These are phyloP conservation scores for Lucilia sericata DNA, from an alignment of 1,140 invertebrate genomes.

Conservation along the genomic window DNA sequence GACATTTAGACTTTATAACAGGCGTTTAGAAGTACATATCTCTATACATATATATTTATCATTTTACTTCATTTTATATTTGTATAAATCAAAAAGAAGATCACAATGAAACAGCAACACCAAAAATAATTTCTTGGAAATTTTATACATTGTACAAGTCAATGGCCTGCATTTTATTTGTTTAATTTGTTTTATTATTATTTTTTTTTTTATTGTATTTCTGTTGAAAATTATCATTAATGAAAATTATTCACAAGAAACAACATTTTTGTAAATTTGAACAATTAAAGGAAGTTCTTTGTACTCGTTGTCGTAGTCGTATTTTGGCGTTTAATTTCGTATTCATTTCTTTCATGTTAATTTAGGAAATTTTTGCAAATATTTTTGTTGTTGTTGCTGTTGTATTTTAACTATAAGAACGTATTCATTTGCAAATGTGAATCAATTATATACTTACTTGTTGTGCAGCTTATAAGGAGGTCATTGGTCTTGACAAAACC, in stretches of 20 bases:
- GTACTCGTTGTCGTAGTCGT: background rate
- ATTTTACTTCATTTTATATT: too few species aligned
- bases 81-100: too few species aligned
- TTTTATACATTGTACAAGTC: background rate
- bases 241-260: constrained; percentile 5
- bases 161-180: constrained; percentile 24
- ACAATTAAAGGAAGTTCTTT: constrained; percentile 42
- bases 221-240: background rate
- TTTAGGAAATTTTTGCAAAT: background rate
- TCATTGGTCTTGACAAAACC: background rate
- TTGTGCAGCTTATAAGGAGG: constrained; percentile 3
- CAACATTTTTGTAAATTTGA: background rate
- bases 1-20: too few species aligned
- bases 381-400: background rate
- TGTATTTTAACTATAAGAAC: background rate
- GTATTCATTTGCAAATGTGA: too few species aligned
- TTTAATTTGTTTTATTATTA: background rate
- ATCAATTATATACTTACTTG: background rate
- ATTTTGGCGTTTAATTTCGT: constrained; percentile 14
- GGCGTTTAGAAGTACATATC: too few species aligned
- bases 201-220: background rate
- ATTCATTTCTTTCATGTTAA: background rate
- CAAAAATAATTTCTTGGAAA: too few species aligned
- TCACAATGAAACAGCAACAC: too few species aligned
- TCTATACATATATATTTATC: too few species aligned